A percentile compares a stretch with the other conserved stretches of the same genome.
Conservation (phyloP, 2,888 invertebrate species). For the Caenorhabditis doughertyi region DNA sequence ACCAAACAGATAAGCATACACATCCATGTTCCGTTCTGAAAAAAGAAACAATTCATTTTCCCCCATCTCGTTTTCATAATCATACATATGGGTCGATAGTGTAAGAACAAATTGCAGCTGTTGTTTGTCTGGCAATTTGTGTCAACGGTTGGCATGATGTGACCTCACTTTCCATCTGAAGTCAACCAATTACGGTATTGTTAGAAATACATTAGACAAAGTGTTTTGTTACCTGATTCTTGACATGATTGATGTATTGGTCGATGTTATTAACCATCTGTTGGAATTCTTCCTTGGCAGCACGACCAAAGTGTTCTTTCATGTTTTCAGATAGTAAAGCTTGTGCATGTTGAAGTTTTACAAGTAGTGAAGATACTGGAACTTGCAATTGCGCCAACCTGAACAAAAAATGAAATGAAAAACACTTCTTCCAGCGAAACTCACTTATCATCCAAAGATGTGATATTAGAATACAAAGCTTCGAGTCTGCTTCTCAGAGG, state of each 20-base stretch:
- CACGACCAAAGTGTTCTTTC: constrained; percentile 70
- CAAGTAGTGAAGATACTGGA: constrained; percentile 71
- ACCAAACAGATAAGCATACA: constrained; percentile 84
- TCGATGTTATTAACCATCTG: constrained; percentile 67
- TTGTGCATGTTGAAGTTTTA: constrained; percentile 76
- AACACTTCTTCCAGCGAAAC: background rate
- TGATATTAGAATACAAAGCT: constrained; percentile 68
- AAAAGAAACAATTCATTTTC: background rate
- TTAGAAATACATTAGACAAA: background rate
- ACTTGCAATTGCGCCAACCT: constrained; percentile 72
- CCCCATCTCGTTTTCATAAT: background rate
- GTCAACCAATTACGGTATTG: constrained; percentile 5
- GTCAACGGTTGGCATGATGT: constrained; percentile 79
- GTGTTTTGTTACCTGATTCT: constrained; percentile 58
- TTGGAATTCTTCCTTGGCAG: constrained; percentile 73
- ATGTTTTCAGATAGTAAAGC: constrained; percentile 74
- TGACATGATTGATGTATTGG: constrained; percentile 72
- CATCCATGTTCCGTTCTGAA: constrained; percentile 84
- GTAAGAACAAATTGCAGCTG: constrained; percentile 77
- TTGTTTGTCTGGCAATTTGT: constrained; percentile 72
- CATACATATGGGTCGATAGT: constrained; percentile 79
- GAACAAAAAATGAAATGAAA: background rate
- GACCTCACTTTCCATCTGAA: constrained; percentile 76
- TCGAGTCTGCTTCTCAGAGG: constrained; percentile 66
- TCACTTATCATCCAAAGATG: constrained; percentile 66